phyloP scores from a whole-genome alignment of 2,888 invertebrate species.

The Tanytarsus gracilentus region DNA sequence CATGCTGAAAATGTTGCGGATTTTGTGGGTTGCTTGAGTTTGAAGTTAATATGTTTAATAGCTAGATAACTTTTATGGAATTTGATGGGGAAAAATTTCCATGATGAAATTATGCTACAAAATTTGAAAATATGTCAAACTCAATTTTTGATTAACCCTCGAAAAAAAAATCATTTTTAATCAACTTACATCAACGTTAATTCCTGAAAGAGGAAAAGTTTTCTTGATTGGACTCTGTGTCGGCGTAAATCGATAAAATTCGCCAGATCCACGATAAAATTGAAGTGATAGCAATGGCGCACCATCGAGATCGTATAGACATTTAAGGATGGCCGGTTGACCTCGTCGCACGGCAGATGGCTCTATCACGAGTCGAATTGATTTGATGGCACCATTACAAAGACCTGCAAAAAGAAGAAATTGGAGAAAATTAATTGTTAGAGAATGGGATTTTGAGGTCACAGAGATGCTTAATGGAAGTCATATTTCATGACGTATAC shows the following conservation, averaged over 20 bases:
- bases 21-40: too few relatives aligned
- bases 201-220: constrained; percentile 63
- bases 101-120: too few relatives aligned
- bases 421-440: neutral
- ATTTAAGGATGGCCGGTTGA: constrained; percentile 58
- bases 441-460: neutral
- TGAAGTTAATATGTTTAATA: too few relatives aligned
- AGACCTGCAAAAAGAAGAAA: constrained; percentile 35
- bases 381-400: constrained; percentile 57
- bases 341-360: constrained; percentile 61
- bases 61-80: too few relatives aligned
- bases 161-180: too few relatives aligned
- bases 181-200: constrained; percentile 71
- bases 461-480: neutral
- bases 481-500: neutral
- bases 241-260: constrained; percentile 77
- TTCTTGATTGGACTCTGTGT: constrained; percentile 62
- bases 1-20: too few relatives aligned
- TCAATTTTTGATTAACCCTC: too few relatives aligned
- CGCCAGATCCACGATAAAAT: constrained; percentile 75
- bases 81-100: too few relatives aligned
- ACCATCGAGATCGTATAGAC: constrained; percentile 67
- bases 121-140: neutral
- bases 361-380: constrained; percentile 61
- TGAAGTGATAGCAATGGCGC: constrained; percentile 73